These are phyloP conservation scores for Gymnobelideus leadbeateri DNA, from an alignment of 2,113 vertebrate genomes.

Conservation along the genomic window DNA sequence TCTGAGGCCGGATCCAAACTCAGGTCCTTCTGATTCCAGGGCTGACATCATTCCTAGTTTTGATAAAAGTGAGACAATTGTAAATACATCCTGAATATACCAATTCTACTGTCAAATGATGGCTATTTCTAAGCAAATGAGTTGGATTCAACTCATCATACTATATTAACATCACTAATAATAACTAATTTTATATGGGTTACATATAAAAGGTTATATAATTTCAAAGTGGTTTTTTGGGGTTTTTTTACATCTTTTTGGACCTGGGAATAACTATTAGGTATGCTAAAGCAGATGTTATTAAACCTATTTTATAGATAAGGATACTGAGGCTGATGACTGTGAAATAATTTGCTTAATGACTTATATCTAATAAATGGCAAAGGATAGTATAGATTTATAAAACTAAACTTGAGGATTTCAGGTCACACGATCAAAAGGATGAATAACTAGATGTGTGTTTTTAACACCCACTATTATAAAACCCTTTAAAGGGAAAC, in stretches of 20 bases:
- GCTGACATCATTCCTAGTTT: background rate
- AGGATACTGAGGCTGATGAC: background rate
- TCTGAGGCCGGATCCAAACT: too few species aligned
- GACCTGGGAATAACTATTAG: background rate
- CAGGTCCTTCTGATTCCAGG: too few species aligned
- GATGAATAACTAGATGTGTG: background rate
- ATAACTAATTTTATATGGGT: background rate
- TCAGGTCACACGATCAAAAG: background rate
- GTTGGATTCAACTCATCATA: rapidly evolving
- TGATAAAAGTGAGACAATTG: background rate
- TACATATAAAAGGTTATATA: background rate
- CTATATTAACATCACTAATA: background rate
- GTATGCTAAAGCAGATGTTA: background rate
- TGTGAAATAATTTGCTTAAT: background rate
- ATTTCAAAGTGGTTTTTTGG: background rate
- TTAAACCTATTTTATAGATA: background rate
- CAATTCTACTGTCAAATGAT: background rate
- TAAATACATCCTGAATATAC: background rate
- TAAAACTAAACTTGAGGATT: background rate
- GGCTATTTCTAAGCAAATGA: background rate
- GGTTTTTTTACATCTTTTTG: background rate
- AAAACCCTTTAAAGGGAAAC: background rate
- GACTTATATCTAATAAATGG: background rate
- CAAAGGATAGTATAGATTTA: background rate
- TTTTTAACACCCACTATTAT: background rate